A percentile compares a stretch with the other conserved stretches of the same genome.
Conservation (phyloP, 2,888 invertebrate species). For the Patella ulyssiponensis region DNA sequence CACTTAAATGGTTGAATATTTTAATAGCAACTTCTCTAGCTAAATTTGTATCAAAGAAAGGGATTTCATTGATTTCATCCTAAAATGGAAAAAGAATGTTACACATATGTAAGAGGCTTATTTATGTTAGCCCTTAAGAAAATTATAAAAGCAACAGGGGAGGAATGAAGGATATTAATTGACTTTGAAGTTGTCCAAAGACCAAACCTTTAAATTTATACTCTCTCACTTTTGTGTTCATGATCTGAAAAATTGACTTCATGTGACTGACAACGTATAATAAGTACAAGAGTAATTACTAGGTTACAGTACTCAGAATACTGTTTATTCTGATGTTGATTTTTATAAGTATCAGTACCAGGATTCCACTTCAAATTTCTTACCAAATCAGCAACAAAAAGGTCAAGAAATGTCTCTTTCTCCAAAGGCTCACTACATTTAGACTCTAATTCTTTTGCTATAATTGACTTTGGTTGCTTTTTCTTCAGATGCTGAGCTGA, state of each 20-base stretch:
- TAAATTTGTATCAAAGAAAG: constrained; percentile 67
- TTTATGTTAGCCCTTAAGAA: too few species aligned
- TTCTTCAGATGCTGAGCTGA: background rate
- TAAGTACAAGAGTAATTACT: background rate
- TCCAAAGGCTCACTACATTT: constrained; percentile 26
- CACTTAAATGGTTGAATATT: constrained; percentile 63
- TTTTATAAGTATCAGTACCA: too few species aligned
- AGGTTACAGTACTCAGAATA: too few species aligned
- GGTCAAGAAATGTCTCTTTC: constrained; percentile 49
- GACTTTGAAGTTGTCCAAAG: too few species aligned
- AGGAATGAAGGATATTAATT: too few species aligned
- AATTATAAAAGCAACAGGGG: too few species aligned
- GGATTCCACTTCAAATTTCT: background rate
- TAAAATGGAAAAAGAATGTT: constrained; percentile 37
- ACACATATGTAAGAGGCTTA: background rate
- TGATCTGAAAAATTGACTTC: background rate
- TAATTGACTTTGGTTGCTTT: constrained; percentile 15
- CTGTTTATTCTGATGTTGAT: too few species aligned
- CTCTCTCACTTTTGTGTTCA: too few species aligned
- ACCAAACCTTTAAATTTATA: too few species aligned
- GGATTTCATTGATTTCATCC: constrained; percentile 68
- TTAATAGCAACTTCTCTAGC: constrained; percentile 68
- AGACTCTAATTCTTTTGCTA: constrained; percentile 16
- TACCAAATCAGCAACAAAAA: constrained; percentile 61
- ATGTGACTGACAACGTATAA: background rate